Base-by-base conservation (phyloP, 2,797 vertebrate species). In the Sebastolobus altivelis region DNA sequence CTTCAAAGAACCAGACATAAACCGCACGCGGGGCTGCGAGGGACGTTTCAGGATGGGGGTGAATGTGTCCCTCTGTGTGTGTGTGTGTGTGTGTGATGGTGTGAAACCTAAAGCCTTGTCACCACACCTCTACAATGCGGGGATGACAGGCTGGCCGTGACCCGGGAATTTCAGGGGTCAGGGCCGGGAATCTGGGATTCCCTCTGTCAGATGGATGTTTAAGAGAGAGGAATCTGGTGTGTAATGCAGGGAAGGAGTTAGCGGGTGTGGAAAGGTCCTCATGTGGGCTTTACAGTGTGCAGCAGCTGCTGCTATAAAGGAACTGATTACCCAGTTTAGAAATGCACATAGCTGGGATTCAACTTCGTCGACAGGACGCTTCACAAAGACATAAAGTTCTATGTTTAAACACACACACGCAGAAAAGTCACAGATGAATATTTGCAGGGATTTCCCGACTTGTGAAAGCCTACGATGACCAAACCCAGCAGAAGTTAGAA, bases 281-380 rank as follows among this genome's bases (percentile, higher is more conserved):
- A 2, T 73, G 71, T 69, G 80, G 80, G 82, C 79, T 89, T 84
- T 84, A 89, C 81, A 85, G 88, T 58, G 67, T 52, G 72, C 1
- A 72, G 84, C 93, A 94, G 93, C 94, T 94, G 93, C 79, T 68
- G 84, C 90, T 83, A 75, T 85, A 85, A 77, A 88, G 71, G 79
- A 83, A 73, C 72, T 65, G 75, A 86, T 79, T 7, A 65, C 90
- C 89, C 85, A 89, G 79, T 92, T 92, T 93, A 91, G 88, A 92
- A 92, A 85, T 27, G 13, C 65, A 37, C 75, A 88, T 85, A 80
- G 82, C 82, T 87, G 67, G 61, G 74, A 81, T 87, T 90, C 67
- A 75, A 20, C 81, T 71, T 75, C 0, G 16, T 90, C 90, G 72
- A 88, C 89, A 89, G 87, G 88, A 92, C 71, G 84, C 72, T 80